Evolutionary conservation across 2,113 vertebrate species (phyloP).

Genomic region (Caloenas nicobarica): DNA sequence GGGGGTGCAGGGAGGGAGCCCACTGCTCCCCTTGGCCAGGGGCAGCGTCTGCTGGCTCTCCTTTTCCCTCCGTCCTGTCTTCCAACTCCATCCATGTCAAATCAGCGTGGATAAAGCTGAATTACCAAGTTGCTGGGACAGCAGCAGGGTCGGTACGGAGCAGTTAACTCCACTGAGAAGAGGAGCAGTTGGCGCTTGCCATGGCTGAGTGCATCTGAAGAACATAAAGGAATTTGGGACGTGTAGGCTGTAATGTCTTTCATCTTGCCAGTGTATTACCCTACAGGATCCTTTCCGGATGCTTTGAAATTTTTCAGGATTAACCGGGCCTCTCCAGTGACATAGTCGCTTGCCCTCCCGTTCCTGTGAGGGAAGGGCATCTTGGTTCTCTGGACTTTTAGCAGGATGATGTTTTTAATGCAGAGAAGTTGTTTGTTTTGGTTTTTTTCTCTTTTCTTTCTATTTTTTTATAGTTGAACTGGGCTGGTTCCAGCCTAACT

Average conservation of each 20-base stretch:
- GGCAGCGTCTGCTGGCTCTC: not conserved
- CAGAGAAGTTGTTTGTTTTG: not conserved
- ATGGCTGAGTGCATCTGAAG: not conserved
- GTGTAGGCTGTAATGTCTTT: not conserved
- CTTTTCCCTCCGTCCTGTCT: rapidly evolving
- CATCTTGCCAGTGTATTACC: not conserved
- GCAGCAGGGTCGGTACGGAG: rapidly evolving
- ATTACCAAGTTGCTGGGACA: not conserved
- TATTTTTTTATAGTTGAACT: not conserved
- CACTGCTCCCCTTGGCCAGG: rapidly evolving
- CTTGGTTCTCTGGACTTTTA: not conserved
- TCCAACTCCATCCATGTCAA: not conserved
- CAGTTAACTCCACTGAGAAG: not conserved
- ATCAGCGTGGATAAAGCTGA: not conserved
- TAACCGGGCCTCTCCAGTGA: not conserved
- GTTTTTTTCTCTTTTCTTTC: not conserved
- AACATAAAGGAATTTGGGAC: not conserved
- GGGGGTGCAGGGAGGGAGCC: not conserved
- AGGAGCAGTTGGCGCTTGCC: not conserved
- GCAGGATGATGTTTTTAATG: not conserved
- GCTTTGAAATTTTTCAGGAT: conserved; percentile 1
- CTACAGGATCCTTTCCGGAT: not conserved
- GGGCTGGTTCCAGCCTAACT: not conserved
- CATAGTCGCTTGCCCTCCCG: rapidly evolving
- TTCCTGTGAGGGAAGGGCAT: not conserved